Evolutionary conservation across 2,797 vertebrate species (phyloP).

Genomic region (Labroides dimidiatus): DNA sequence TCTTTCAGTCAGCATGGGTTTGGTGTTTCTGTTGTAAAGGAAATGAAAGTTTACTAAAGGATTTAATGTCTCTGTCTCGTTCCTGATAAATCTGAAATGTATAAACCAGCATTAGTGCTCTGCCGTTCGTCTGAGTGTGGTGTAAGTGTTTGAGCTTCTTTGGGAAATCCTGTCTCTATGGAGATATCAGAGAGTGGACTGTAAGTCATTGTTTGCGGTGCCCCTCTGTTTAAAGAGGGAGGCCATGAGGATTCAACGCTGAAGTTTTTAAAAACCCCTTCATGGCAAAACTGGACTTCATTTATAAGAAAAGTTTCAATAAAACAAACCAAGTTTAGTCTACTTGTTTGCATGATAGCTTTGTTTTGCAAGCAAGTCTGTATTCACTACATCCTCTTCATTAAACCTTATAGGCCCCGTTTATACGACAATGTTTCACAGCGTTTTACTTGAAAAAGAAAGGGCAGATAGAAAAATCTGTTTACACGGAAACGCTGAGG

Average conservation of each 20-base stretch:
- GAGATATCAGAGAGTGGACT: slow-evolving; percentile 3
- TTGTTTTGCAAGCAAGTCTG: too few species aligned
- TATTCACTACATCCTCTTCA: too few species aligned
- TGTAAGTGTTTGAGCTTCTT: background rate
- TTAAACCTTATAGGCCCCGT: too few species aligned
- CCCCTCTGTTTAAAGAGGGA: background rate
- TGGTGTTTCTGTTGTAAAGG: background rate
- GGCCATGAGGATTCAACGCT: background rate
- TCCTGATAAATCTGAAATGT: background rate
- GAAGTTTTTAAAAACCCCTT: background rate
- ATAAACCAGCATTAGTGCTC: background rate
- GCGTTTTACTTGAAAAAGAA: too few species aligned
- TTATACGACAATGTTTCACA: too few species aligned
- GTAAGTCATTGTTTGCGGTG: slow-evolving; percentile 6
- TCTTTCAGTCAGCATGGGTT: slow-evolving; percentile 15
- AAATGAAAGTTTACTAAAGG: background rate
- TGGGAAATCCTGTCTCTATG: background rate
- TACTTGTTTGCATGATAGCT: too few species aligned
- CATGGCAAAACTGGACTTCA: too few species aligned
- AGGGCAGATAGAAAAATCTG: too few species aligned
- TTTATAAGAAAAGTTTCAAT: too few species aligned
- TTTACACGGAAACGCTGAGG: too few species aligned
- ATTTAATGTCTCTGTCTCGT: background rate
- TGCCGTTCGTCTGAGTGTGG: background rate
- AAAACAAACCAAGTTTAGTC: too few species aligned